Base-by-base conservation (phyloP, 2,113 vertebrate species). In the Thymallus thymallus region DNA sequence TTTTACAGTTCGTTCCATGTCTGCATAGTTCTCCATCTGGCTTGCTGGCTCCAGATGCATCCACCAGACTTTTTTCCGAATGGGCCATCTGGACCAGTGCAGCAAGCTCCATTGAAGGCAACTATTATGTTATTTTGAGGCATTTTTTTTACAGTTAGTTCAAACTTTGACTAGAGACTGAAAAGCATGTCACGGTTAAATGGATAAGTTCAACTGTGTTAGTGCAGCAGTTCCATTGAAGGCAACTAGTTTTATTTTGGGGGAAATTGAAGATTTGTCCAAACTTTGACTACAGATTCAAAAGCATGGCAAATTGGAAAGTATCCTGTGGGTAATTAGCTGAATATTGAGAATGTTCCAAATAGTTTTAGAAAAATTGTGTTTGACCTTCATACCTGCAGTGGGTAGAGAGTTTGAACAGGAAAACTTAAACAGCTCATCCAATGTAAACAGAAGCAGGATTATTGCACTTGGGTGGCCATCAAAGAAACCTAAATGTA, bases 1-100 rank as follows among this genome's bases (percentile, higher is more conserved):
- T 76, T 73, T 48, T n/a, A 69, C 83, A 79, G 78, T 78, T 88
- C 80, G 84, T 85, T 80, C 81, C 84, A 84, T 76, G 84, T 87
- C 76, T 74, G 76, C 72, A 74, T 65, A 56, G 6, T 77, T 81
- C 81, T 88, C 89, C 92, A 89, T 93, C 90, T 91, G 90, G 82
- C 82, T 79, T 78, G 70, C 84, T 90, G 91, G 89, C 84, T 88
- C 84, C 90, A 92, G 89, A 89, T 89, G 87, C 82, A 81, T 83
- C 83, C 81, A 85, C 73, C 88, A 86, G 83, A 80, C 83, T 87
- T 86, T 84, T 90, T 85, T 86, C 80, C 86, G 20, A n/a, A 79
- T 81, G 77, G 75, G 74, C 90, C 89, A 91, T 91, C 90, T 92
- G 88, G 88, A 75, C 73, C 83, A 79, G 73, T 77, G 71, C 72